A percentile compares a stretch with the other conserved stretches of the same genome.
phyloP scores from a whole-genome alignment of 1,140 invertebrate species.

The Pogonomyrmex barbatus region DNA sequence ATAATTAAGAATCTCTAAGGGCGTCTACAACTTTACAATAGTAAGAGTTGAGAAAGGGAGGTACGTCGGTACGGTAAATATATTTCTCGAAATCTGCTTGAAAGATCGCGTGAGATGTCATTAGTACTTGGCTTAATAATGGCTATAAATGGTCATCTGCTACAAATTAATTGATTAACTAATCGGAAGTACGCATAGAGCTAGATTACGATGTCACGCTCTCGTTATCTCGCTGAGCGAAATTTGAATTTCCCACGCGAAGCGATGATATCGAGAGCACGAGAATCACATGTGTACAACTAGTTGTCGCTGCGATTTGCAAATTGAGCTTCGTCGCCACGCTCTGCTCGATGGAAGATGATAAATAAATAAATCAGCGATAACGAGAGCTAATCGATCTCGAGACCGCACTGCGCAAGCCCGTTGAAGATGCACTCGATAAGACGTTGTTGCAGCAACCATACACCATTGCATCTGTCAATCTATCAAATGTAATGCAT shows the following conservation, averaged over 20 bases:
- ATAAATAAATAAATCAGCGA: conserved; percentile 63
- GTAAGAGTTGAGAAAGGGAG: neutral
- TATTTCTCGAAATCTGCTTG: conserved; percentile 53
- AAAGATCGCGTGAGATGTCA: conserved; percentile 69
- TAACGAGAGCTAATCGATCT: conserved; percentile 60
- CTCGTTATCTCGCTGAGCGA: neutral
- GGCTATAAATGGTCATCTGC: neutral
- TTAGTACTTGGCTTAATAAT: conserved; percentile 38
- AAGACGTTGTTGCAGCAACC: neutral
- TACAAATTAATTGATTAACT: conserved; percentile 1
- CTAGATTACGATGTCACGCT: conserved; percentile 1
- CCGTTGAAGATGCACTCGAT: conserved; percentile 13
- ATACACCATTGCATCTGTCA: neutral
- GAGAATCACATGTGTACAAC: neutral
- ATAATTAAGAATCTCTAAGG: conserved; percentile 14
- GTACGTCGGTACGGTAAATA: neutral
- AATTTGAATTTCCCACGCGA: neutral
- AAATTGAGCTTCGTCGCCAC: conserved; percentile 8
- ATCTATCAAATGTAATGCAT: conserved; percentile 20
- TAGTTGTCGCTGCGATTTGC: conserved; percentile 11
- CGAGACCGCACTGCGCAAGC: conserved; percentile 43
- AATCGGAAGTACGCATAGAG: conserved; percentile 1
- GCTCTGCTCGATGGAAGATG: conserved; percentile 9
- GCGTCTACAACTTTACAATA: neutral
- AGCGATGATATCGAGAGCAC: conserved; percentile 4